Conservation (phyloP, 2,888 invertebrate genomes). For the Ichneumon xanthorius region DNA sequence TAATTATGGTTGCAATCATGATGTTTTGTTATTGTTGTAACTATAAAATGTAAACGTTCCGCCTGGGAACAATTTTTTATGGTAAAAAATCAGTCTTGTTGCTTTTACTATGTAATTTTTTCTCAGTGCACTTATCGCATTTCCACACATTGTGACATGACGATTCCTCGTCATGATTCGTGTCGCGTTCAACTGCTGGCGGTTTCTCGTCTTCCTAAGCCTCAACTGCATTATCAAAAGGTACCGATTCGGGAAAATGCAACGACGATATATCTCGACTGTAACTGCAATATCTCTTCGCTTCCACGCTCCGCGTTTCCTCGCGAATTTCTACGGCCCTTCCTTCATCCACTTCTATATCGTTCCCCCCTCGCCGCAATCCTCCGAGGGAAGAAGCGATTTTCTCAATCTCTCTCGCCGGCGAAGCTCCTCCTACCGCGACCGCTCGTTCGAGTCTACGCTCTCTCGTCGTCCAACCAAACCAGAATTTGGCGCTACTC, state of each 20-base stretch:
- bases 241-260: constrained; percentile 49
- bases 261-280: constrained; percentile 55
- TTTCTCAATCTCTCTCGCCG: constrained; percentile 69
- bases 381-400: constrained; percentile 64
- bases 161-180: neutral
- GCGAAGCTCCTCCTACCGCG: constrained; percentile 48
- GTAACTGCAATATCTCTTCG: constrained; percentile 54
- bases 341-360: constrained; percentile 16
- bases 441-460: constrained; percentile 25
- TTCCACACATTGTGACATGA: neutral
- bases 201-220: constrained; percentile 7
- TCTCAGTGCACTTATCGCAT: neutral
- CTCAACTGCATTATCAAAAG: constrained; percentile 8
- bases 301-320: constrained; percentile 32
- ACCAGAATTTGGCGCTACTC: constrained; percentile 52
- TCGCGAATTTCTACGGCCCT: constrained; percentile 6
- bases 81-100: too few relatives aligned
- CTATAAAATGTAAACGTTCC: too few relatives aligned
- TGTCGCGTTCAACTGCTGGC: neutral
- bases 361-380: constrained; percentile 46
- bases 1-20: too few relatives aligned
- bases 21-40: too few relatives aligned
- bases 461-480: constrained; percentile 45
- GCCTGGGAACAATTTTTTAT: too few relatives aligned
- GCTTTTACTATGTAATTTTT: too few relatives aligned